Base-by-base conservation (phyloP, 2,797 vertebrate species). In the Emydoidea blandingii region DNA sequence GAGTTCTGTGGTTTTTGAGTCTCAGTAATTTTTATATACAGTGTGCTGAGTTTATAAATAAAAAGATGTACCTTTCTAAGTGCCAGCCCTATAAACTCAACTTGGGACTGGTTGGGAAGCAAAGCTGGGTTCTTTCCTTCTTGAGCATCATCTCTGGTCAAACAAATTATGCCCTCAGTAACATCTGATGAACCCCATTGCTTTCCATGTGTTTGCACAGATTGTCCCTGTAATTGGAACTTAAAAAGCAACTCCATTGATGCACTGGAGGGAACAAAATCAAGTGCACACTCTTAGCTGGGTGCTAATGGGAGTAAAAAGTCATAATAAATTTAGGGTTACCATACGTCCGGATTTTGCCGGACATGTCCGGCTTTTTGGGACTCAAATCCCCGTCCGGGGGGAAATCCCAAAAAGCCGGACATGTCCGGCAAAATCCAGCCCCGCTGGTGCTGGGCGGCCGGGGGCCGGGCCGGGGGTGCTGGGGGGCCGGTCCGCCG, bases 131-230 rank as follows among this genome's bases (percentile, higher is more conserved):
- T 65, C 37, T 81, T n/a, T 11, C 37, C 11, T 0, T 47, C 27
- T 49, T 49, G 14, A 53, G 81, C 0, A 0, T 88, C 83, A 81
- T 79, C 65, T 85, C 1, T 0, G 34, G 0, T 0, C 49, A 41
- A 1, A 0, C 59, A 14, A 44, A 27, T 74, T 44, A 19, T 72
- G 34, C 18, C 31, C 62, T 68, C 18, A 37, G 62, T 34, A 68
- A 19, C 34, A 68, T 68, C 16, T 68, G 62, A 23, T 37, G 65
- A 72, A 11, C n/a, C 72, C 6, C 41, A 44, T 44, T 74, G 72
- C 41, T 25, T 41, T 74, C 72, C 12, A 41, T 74, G 41, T 27
- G 11, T 74, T 74, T 41, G 23, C 12, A 44, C 23, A 27, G 41
- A 74, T 74, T 74, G 72, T 44, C 23, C 8, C 41, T 44, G 23